phyloP scores from a whole-genome alignment of 2,888 invertebrate genomes.

The Drosophila ezoana region DNA sequence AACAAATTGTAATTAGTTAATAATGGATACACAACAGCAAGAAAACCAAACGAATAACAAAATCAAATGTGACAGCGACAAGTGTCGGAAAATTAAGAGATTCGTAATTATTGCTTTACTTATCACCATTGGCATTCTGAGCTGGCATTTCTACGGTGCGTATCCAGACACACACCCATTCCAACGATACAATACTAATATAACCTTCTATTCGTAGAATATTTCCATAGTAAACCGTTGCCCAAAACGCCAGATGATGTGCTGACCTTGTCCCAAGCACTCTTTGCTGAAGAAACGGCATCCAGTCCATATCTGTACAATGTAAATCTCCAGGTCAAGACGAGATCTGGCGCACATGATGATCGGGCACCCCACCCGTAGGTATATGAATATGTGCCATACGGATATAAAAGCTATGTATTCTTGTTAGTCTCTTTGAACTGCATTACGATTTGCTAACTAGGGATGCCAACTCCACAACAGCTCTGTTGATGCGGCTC shows the following conservation, averaged over 20 bases:
- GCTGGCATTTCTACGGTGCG: constrained; percentile 81
- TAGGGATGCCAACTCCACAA: constrained; percentile 68
- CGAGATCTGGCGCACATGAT: constrained; percentile 68
- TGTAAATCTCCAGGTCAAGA: constrained; percentile 78
- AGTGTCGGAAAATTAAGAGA: constrained; percentile 72
- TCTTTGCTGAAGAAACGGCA: constrained; percentile 69
- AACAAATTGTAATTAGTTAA: constrained; percentile 56
- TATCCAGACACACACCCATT: not conserved
- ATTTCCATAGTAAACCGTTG: constrained; percentile 74
- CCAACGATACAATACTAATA: not conserved
- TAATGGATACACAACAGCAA: constrained; percentile 53
- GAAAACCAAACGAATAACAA: constrained; percentile 38
- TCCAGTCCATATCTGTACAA: constrained; percentile 69
- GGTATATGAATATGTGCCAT: constrained; percentile 42
- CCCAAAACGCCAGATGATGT: constrained; percentile 63
- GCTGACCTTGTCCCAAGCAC: constrained; percentile 60
- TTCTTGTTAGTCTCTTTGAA: constrained; percentile 64
- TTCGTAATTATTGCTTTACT: constrained; percentile 71
- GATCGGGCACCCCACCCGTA: constrained; percentile 76
- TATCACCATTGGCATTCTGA: constrained; percentile 67
- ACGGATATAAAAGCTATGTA: not conserved
- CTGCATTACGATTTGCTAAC: constrained; percentile 68
- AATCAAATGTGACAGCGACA: constrained; percentile 62
- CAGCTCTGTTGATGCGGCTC: constrained; percentile 67
- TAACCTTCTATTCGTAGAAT: constrained; percentile 55